Evolutionary conservation across 1,140 invertebrate species (phyloP), one percentile per base, ranked within the genome.

Genomic region (Colletes latitarsis): DNA sequence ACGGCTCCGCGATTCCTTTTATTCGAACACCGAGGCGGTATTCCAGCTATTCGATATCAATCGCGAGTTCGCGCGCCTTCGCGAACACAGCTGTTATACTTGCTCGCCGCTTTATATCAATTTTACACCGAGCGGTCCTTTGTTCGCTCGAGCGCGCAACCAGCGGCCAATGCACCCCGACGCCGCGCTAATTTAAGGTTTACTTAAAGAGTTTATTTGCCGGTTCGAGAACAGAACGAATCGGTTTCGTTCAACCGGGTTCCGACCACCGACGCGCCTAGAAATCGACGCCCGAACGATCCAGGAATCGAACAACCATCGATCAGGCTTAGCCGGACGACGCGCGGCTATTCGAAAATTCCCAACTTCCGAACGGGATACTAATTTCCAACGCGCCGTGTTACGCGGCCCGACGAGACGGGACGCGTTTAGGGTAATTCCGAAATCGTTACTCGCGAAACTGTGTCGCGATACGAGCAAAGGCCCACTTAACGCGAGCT

Each of bases 31-130:
- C 15, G n/a, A 70, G 66, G 49, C 49, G 49, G 67, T 70, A 70
- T 62, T 58, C 49, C 41, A 39, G 4, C 53, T 39, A 57, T 57
- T 73, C 41, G 58, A 79, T 73, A 53, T 74, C 70, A 69, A 77
- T 77, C 41, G 73, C 73, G 60, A 49, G 72, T 75, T 75, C 49
- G 64, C 72, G 72, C 60, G 60, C 73, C 46, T 63, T 53, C 19
- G 21, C n/a, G 14, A 15, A n/a, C 43, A 77, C 55, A 12, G 6
- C 15, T 30, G 75, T 41, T 39, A 62, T 39, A 17, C 66, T 52
- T 43, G 21, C 9, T 52, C 43, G 19, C 52, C 21, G 10, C 19
- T 46, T 74, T 15, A 12, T 46, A 39, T 55, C 10, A 53, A 66
- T 74, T 55, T 58, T 57, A 46, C 53, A 70, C 57, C 41, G 64